phyloP scores from a whole-genome alignment of 2,888 invertebrate species.

The Meganola albula region DNA sequence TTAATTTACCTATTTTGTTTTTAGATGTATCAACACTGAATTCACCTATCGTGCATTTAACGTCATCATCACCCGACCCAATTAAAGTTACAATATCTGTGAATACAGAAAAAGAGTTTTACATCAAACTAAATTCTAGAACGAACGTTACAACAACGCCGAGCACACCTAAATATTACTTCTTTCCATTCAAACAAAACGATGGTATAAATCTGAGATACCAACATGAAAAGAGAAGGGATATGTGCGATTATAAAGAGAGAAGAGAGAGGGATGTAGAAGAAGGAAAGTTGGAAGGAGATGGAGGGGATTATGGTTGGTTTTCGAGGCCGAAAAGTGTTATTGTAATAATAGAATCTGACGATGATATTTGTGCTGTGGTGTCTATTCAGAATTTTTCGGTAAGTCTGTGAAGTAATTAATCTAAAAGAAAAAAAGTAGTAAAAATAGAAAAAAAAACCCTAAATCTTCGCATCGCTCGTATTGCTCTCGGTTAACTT shows the following conservation, averaged over 20 bases:
- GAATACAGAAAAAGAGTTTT: slow-evolving; percentile 79
- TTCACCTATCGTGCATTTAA: slow-evolving; percentile 82
- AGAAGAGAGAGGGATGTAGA: slow-evolving; percentile 33
- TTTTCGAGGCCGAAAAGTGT: slow-evolving; percentile 68
- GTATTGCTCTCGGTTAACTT: too few species aligned
- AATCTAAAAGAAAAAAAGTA: too few species aligned
- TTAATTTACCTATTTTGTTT: slow-evolving; percentile 27
- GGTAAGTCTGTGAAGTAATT: too few species aligned
- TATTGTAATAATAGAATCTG: slow-evolving; percentile 80
- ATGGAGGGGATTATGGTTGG: slow-evolving; percentile 42
- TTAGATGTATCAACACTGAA: slow-evolving; percentile 57
- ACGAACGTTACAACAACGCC: slow-evolving; percentile 66
- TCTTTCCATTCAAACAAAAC: slow-evolving; percentile 69
- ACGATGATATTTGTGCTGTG: slow-evolving; percentile 83
- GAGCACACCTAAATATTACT: slow-evolving; percentile 72
- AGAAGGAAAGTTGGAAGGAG: slow-evolving; percentile 37
- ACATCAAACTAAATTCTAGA: slow-evolving; percentile 56
- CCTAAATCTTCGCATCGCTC: too few species aligned
- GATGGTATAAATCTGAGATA: slow-evolving; percentile 39
- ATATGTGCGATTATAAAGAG: slow-evolving; percentile 75
- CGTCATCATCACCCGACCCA: slow-evolving; percentile 78
- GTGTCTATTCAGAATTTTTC: slow-evolving; percentile 87
- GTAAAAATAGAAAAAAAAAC: too few species aligned
- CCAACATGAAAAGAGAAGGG: slow-evolving; percentile 55
- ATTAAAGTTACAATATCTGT: slow-evolving; percentile 80